Evolutionary conservation across 2,888 invertebrate species (phyloP).

Genomic region (Hypena proboscidalis): DNA sequence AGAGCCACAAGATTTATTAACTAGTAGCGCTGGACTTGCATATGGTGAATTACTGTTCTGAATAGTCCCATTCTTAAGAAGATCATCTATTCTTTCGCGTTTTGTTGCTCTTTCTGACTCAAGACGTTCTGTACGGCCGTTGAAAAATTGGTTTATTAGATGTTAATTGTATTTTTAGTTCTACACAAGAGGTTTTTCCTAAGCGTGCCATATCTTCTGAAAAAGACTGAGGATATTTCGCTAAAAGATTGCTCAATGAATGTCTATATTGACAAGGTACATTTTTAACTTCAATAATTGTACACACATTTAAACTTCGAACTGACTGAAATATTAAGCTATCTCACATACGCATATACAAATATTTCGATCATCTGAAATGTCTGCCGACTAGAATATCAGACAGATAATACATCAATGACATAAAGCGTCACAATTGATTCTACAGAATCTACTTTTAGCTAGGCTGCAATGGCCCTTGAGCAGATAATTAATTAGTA

Average conservation of each 20-base stretch:
- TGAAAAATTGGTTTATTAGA: constrained; percentile 2
- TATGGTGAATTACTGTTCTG: neutral
- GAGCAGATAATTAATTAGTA: neutral
- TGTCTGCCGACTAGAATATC: constrained; percentile 4
- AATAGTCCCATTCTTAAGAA: constrained; percentile 1
- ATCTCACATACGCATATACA: constrained; percentile 3
- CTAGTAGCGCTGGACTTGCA: constrained; percentile 7
- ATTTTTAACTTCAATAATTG: neutral
- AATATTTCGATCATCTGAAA: constrained; percentile 1
- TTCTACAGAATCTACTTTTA: constrained; percentile 4
- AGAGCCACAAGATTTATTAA: neutral
- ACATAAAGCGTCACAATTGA: neutral
- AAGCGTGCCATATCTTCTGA: constrained; percentile 1
- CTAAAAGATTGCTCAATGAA: neutral
- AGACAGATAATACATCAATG: neutral
- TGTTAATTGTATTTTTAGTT: constrained; percentile 7
- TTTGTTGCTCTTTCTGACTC: neutral
- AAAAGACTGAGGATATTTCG: constrained; percentile 2
- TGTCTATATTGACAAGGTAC: neutral
- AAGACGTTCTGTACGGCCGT: neutral
- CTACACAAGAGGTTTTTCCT: constrained; percentile 3
- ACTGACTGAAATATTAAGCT: neutral
- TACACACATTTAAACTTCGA: neutral
- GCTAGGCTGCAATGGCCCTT: neutral
- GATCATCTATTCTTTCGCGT: neutral